Evolutionary conservation across 2,113 vertebrate species (phyloP).

Genomic region (Hippocampus comes): DNA sequence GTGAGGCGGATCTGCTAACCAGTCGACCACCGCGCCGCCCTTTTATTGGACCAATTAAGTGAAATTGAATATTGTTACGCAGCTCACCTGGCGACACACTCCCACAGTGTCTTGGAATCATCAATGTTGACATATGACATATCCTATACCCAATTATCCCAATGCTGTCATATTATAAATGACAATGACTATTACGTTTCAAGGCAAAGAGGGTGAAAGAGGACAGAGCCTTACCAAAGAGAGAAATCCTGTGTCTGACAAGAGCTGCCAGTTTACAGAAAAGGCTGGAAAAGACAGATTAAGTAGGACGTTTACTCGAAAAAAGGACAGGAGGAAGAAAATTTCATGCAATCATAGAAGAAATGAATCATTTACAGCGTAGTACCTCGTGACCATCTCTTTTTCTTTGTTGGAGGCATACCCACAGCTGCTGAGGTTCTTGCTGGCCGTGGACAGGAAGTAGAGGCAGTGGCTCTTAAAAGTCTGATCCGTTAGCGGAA

Average conservation of each 20-base stretch:
- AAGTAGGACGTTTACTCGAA: conserved; percentile 14
- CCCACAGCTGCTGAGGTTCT: conserved; percentile 88
- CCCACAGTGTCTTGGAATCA: too few relatives aligned
- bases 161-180: too few relatives aligned
- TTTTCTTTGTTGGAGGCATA: conserved; percentile 97
- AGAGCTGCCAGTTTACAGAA: conserved; percentile 99
- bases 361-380: background rate
- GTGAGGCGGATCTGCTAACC: too few relatives aligned
- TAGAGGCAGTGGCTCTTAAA: conserved; percentile 95
- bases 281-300: conserved; percentile 75
- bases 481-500: conserved; percentile 90
- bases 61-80: too few relatives aligned
- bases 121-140: too few relatives aligned
- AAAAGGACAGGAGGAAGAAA: conserved; percentile 18
- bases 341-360: background rate
- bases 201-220: conserved; percentile 13
- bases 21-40: too few relatives aligned
- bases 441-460: conserved; percentile 90
- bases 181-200: background rate
- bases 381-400: conserved; percentile 95
- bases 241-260: conserved; percentile 97
- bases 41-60: too few relatives aligned
- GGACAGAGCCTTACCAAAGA: conserved; percentile 86
- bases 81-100: too few relatives aligned
- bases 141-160: too few relatives aligned